These are phyloP conservation scores for Drosophila ercepeae DNA, from an alignment of 1,140 invertebrate species.

Conservation along the genomic window DNA sequence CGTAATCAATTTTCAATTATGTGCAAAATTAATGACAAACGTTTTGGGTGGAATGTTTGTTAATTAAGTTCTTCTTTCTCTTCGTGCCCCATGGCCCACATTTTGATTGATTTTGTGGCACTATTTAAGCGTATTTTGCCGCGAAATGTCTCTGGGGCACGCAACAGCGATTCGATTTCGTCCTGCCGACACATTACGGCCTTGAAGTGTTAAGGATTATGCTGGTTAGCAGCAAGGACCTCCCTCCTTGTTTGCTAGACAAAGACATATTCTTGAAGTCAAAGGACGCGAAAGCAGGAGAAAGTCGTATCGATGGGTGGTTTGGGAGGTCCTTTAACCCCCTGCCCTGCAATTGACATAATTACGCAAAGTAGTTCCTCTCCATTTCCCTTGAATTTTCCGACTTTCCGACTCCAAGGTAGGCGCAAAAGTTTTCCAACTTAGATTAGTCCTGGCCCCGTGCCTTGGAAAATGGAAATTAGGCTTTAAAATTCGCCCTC, in stretches of 20 bases:
- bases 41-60: constrained; percentile 69
- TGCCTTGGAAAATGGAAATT: constrained; percentile 34
- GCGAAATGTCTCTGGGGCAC: constrained; percentile 65
- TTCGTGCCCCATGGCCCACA: constrained; percentile 6
- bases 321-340: constrained; percentile 13
- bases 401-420: constrained; percentile 4
- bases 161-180: constrained; percentile 47
- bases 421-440: constrained; percentile 66
- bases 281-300: constrained; percentile 32
- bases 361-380: constrained; percentile 78
- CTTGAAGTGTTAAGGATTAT: constrained; percentile 56
- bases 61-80: constrained; percentile 55
- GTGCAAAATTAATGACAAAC: constrained; percentile 74
- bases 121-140: constrained; percentile 58
- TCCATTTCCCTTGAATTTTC: constrained; percentile 17
- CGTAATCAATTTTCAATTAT: constrained; percentile 76
- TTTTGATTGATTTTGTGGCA: constrained; percentile 75
- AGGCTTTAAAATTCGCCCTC: constrained; percentile 71
- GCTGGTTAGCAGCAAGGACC: constrained; percentile 56
- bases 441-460: constrained; percentile 59
- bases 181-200: constrained; percentile 41
- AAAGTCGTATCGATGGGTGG: constrained; percentile 53
- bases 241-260: constrained; percentile 40
- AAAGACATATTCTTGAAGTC: constrained; percentile 72
- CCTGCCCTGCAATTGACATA: constrained; percentile 71